Conservation (phyloP, 2,888 invertebrate genomes). For the Thelaira solivaga region DNA sequence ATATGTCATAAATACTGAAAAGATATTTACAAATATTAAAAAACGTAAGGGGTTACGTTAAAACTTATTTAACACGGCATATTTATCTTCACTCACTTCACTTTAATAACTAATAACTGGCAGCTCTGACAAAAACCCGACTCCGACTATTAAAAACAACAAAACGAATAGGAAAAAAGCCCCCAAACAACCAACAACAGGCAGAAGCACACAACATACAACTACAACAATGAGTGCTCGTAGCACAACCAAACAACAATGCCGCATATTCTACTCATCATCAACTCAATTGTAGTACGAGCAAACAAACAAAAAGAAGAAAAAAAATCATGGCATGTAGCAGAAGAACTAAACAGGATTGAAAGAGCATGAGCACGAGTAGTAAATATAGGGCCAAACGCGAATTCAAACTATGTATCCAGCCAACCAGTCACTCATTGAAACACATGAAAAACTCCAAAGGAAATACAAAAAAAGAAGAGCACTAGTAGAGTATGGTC, state of each 20-base stretch:
- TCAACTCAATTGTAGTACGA: conserved; percentile 3
- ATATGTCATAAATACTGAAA: no score
- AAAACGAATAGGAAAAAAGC: conserved; percentile 13
- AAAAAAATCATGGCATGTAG: conserved; percentile 14
- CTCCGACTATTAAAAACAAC: conserved; percentile 4
- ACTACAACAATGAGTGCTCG: background rate
- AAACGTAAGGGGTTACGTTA: no score
- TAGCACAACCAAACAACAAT: conserved; percentile 28
- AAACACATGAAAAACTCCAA: conserved; percentile 41
- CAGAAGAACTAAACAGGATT: conserved; percentile 53
- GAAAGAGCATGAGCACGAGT: background rate
- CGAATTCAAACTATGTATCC: conserved; percentile 8
- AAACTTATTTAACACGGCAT: no score
- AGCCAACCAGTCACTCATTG: conserved; percentile 8
- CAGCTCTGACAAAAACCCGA: no score
- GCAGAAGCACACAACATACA: conserved; percentile 18
- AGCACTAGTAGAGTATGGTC: conserved; percentile 47
- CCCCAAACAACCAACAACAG: conserved; percentile 19
- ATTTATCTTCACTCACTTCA: no score
- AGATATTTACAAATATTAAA: no score
- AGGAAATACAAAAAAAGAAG: conserved; percentile 1
- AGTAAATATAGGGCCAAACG: conserved; percentile 36
- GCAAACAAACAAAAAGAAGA: background rate
- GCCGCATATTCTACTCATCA: conserved; percentile 42
- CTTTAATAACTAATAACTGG: no score